Conservation (phyloP, 1,140 invertebrate species). For the Neuroterus valhalla region DNA sequence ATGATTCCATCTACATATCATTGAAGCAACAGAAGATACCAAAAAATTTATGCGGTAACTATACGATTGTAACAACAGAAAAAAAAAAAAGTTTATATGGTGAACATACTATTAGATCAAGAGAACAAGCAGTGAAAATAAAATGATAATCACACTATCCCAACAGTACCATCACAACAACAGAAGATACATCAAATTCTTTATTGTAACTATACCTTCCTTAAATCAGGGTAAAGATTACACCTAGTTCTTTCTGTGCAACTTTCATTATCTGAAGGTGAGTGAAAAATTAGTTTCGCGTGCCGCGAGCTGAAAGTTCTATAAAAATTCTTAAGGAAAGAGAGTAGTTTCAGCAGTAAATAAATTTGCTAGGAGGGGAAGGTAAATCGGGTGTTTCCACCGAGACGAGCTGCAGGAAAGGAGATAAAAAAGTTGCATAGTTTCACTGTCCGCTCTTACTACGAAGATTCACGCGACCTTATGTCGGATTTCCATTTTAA, state of each 20-base stretch:
- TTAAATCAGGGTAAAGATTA: too few relatives aligned
- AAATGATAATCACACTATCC: too few relatives aligned
- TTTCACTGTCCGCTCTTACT: slow-evolving; percentile 53
- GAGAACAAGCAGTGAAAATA: too few relatives aligned
- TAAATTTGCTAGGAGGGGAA: slow-evolving; percentile 48
- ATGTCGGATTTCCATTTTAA: slow-evolving; percentile 11
- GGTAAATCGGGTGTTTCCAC: slow-evolving; percentile 49
- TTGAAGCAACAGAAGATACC: too few relatives aligned
- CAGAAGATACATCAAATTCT: too few relatives aligned
- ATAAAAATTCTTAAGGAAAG: slow-evolving; percentile 45
- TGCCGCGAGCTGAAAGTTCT: slow-evolving; percentile 45
- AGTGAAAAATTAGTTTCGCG: slow-evolving; percentile 5
- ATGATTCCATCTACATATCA: too few relatives aligned
- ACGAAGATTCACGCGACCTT: slow-evolving; percentile 47
- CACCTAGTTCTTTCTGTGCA: not conserved
- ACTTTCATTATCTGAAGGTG: slow-evolving; percentile 18
- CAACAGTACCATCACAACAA: too few relatives aligned
- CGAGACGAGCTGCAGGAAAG: slow-evolving; percentile 38
- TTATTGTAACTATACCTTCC: too few relatives aligned
- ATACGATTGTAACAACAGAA: too few relatives aligned
- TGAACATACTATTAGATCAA: too few relatives aligned
- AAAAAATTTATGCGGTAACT: too few relatives aligned
- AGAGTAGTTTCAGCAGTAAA: slow-evolving; percentile 42
- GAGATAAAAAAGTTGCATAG: slow-evolving; percentile 43
- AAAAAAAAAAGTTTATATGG: too few relatives aligned